These are phyloP conservation scores for Plebejus melissa DNA, from an alignment of 2,888 invertebrate species.

Conservation along the genomic window DNA sequence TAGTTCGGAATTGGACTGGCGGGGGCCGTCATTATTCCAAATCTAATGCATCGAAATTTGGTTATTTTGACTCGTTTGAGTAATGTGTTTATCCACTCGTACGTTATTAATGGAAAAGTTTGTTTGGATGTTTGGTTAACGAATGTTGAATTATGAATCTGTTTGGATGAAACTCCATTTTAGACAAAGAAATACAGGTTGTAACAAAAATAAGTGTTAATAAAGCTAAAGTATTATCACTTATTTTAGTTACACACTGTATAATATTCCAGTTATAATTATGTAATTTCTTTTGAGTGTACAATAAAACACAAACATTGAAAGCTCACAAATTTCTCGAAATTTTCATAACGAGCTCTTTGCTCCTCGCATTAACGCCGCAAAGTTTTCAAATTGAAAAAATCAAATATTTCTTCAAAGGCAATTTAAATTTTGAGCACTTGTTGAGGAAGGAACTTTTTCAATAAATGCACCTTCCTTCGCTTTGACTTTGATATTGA, in stretches of 20 bases:
- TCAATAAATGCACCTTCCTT: constrained; percentile 26
- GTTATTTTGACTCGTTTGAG: background rate
- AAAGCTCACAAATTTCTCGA: background rate
- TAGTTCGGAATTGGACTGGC: background rate
- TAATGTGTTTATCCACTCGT: background rate
- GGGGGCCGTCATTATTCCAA: background rate
- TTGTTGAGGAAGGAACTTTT: constrained; percentile 24
- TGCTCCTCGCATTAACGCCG: constrained; percentile 10
- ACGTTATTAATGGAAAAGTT: background rate
- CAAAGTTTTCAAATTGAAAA: constrained; percentile 4
- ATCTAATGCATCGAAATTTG: constrained; percentile 2
- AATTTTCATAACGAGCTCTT: background rate
- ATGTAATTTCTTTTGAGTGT: background rate
- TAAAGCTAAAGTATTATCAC: no score
- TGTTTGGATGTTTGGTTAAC: background rate
- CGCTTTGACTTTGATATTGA: constrained; percentile 22
- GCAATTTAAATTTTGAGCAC: constrained; percentile 13
- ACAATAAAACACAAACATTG: background rate
- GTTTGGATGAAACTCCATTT: background rate
- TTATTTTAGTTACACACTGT: no score
- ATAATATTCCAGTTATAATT: no score
- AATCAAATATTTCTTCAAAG: constrained; percentile 17
- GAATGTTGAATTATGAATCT: background rate
- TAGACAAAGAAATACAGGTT: no score
- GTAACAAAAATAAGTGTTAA: no score